Base-by-base conservation (phyloP, 2,797 vertebrate species). In the Tiaroga cobitis region DNA sequence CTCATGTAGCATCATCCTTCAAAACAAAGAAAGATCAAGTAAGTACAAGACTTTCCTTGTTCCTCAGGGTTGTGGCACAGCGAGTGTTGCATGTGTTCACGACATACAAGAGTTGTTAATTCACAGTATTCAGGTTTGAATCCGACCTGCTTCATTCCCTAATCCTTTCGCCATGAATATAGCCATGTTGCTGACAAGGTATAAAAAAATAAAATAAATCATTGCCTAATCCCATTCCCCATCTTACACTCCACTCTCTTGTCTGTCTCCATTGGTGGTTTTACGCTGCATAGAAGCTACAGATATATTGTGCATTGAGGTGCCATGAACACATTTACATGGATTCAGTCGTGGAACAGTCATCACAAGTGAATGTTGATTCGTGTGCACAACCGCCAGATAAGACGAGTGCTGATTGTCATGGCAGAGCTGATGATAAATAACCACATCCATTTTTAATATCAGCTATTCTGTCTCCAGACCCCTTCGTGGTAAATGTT, bases 11-110 rank as follows among this genome's bases (percentile, higher is more conserved):
- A 49, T 98, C 97, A 0, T 99, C 98, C 0, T 96, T 96, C 89
- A 99, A 99, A 92, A 96, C 94, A 84, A 99, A 99, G 91, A 99
- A 99, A 90, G 98, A 99, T 87, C 97, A 97, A 95, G 98, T 99
- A 89, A 93, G 93, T 93, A 29, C 29, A 49, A 16, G 0, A 32
- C 6, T 29, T 15, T 61, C 2, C 15, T 63, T 26, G 26, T 26
- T 16, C 6, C 11, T n/a, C 39, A 16, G 6, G 5, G 41, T 49
- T n/a, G 21, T 65, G 63, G 26, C 63, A 32, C 61, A 65, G 6
- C 4, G 1, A 10, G 56, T 61, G 56, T 54, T 61, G 90, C 10
- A 26, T 87, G 84, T 76, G 19, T 21, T 15, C 56, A 65, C 7
- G 11, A 46, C 67, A 46, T 32, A 7, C 7, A 49, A 26, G 32